Evolutionary conservation across 2,888 invertebrate genomes (phyloP).

Genomic region (Dynastes tityus): DNA sequence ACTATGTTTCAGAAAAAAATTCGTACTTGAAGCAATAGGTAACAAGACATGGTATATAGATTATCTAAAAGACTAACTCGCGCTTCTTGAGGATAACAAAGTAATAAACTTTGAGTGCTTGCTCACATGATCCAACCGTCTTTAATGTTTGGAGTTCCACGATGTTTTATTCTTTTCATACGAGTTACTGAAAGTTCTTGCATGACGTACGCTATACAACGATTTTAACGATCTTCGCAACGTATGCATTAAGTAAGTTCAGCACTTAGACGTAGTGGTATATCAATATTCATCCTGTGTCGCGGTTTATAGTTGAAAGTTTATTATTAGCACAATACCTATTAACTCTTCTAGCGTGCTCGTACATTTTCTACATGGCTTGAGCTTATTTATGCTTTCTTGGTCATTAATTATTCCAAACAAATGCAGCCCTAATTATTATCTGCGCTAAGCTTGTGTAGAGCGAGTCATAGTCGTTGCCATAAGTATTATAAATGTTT

Average conservation of each 20-base stretch:
- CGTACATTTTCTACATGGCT: slow-evolving; percentile 9
- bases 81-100: background rate
- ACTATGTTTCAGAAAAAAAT: no score
- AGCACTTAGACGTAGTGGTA: background rate
- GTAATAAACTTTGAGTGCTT: no score
- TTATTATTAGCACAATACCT: slow-evolving; percentile 17
- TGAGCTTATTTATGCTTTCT: slow-evolving; percentile 9
- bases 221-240: background rate
- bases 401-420: slow-evolving; percentile 24
- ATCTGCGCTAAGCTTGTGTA: background rate
- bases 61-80: no score
- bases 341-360: background rate
- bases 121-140: no score
- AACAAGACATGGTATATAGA: no score
- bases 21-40: no score
- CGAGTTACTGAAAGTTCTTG: no score
- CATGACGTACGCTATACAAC: background rate
- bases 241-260: background rate
- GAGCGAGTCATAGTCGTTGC: slow-evolving; percentile 15
- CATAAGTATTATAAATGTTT: slow-evolving; percentile 29
- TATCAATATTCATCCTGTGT: slow-evolving; percentile 4
- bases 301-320: slow-evolving; percentile 11
- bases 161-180: no score
- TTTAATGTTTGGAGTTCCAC: no score
- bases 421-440: slow-evolving; percentile 23